Conservation (phyloP, 2,113 vertebrate species). For the Caloenas nicobarica region DNA sequence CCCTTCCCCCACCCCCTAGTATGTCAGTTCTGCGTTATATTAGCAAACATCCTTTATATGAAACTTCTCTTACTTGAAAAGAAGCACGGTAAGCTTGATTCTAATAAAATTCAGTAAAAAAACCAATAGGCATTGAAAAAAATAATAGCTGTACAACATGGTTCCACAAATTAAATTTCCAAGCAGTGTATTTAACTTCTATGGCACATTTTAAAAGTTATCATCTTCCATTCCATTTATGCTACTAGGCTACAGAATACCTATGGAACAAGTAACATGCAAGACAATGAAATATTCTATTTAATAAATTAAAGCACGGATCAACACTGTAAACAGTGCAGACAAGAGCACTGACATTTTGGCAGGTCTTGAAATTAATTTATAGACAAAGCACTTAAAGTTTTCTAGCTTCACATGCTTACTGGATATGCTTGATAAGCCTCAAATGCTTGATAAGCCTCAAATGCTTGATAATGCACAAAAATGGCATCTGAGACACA, state of each 20-base stretch:
- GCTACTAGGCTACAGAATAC: neutral
- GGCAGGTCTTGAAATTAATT: neutral
- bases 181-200: neutral
- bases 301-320: neutral
- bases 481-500: neutral
- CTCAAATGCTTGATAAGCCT: neutral
- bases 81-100: neutral
- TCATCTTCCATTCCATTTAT: neutral
- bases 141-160: neutral
- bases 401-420: neutral
- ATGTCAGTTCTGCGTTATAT: neutral
- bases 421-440: neutral
- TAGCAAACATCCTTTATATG: neutral
- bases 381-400: neutral
- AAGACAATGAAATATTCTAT: neutral
- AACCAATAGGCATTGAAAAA: neutral
- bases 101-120: neutral
- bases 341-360: neutral
- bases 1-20: neutral
- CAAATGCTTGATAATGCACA: neutral
- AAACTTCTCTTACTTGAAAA: neutral
- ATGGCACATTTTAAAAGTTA: neutral
- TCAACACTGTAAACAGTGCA: neutral
- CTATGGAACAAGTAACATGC: neutral
- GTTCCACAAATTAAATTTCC: neutral